Evolutionary conservation across 1,140 invertebrate genomes (phyloP), one percentile per base, ranked within the genome.

Genomic region (Drosophila leontia): DNA sequence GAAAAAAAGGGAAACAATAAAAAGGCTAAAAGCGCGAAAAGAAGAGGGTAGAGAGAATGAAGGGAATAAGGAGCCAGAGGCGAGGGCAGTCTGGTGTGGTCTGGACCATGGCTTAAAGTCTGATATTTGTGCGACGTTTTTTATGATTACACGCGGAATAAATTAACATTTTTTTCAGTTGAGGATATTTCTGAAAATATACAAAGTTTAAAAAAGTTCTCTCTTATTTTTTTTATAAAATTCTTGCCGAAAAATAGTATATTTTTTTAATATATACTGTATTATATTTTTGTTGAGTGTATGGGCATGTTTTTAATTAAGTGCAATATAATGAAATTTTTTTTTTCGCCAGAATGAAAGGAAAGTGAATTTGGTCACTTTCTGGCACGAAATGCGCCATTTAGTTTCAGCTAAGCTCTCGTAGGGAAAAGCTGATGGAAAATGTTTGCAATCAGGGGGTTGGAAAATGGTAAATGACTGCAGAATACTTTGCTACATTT

Each of bases 221-320:
- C 1, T 7, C 11, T 23, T 8, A 12, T 34, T 50, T 47, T 19
- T 12, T 0, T 17, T 19, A 13, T 19, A 37, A 13, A 19, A 23
- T 37, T 15, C 7, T 9, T 5, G 0, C 1, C 7, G 2, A 23
- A 23, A n/a, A 23, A 37, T 37, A 3, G 4, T 23, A 15, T 23
- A 7, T 11, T 37, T 23, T 23, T 37, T 23, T 7, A 23, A 23
- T 3, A 37, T 6, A 5, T 0, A 6, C 3, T 9, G 3, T 15
- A 9, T 23, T 15, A 37, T 9, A 3, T 56, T 53, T 72, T 64
- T 65, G 23, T 23, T 37, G 48, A 78, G 78, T 45, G 47, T 53
- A 44, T 42, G 64, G 64, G 76, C 68, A 79, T 83, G 71, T 87
- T 87, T 87, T 87, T 87, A 87, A 87, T 87, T 87, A 87, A 87